Evolutionary conservation across 1,140 invertebrate species (phyloP), one percentile per base, ranked within the genome.

Genomic region (Lysiphlebus fabarum): DNA sequence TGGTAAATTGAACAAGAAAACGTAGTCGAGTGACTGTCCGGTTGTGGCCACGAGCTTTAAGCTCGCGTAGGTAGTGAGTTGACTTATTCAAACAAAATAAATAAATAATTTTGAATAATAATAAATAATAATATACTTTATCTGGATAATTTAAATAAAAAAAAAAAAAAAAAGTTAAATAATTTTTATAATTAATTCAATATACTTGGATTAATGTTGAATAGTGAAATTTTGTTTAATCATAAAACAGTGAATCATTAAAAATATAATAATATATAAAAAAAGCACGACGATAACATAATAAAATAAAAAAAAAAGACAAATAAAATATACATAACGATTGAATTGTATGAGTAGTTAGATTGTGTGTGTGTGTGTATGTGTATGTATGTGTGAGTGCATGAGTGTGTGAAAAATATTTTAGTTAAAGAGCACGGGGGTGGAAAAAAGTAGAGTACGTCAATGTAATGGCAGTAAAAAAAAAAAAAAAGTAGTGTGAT

Each of bases 1-100:
- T 53, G 47, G 59, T 56, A 51, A 49, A 53, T 49, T 53, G 41
- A 62, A 38, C 47, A 61, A 59, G 53, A 59, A 26, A 58, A 57
- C 73, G 72, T 72, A 78, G 77, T 79, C 74, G 73, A 77, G 75
- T 72, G 75, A 76, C 65, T 71, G 74, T 76, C 72, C 75, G 74
- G 75, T 73, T 77, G 74, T 74, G 72, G 71, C 71, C 71, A 76
- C 74, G 75, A 78, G 74, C 75, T 78, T 70, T 71, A 72, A 68
- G 76, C 76, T 77, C 77, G 71, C 68, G 74, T 74, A 75, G 74
- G 74, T 77, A 76, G 72, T 73, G 72, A 72, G 71, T 75, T 26
- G 74, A 75, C 68, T 70, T 36, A 74, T 67, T 70, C 69, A 68
- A 68, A n/a, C n/a, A n/a, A 66, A 74, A 63, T 66, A 70, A 70